These are phyloP conservation scores for Toxotes jaculatrix DNA, from an alignment of 2,113 vertebrate genomes.

Conservation along the genomic window DNA sequence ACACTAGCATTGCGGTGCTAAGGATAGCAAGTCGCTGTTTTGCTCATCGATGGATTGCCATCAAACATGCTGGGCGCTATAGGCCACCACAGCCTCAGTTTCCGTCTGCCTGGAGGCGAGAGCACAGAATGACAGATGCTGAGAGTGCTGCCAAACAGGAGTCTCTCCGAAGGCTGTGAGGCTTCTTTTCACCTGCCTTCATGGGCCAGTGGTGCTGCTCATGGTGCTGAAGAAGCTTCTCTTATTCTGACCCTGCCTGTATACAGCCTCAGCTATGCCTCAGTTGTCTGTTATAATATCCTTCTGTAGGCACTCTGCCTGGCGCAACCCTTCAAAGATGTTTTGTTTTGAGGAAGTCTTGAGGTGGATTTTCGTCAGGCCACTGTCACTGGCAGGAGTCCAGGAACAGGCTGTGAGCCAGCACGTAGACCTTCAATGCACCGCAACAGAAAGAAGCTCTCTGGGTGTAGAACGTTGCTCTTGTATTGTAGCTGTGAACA, in stretches of 20 bases:
- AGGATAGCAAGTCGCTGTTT: too few relatives aligned
- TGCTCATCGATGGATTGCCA: too few relatives aligned
- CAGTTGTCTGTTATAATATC: background rate
- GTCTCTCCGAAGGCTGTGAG: background rate
- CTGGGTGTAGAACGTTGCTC: background rate
- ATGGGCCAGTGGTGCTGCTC: conserved; percentile 42
- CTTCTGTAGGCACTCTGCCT: conserved; percentile 1
- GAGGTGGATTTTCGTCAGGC: conserved; percentile 31
- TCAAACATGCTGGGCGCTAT: too few relatives aligned
- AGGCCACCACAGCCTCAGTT: conserved; percentile 15
- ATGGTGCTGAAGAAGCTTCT: conserved; percentile 54
- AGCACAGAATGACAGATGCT: background rate
- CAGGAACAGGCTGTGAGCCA: conserved; percentile 22
- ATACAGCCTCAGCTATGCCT: background rate
- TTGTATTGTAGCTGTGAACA: conserved; percentile 15
- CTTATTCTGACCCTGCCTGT: background rate
- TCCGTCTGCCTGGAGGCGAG: background rate
- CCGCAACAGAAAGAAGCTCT: conserved; percentile 13
- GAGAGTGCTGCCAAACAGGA: conserved; percentile 1
- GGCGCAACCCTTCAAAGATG: conserved; percentile 17
- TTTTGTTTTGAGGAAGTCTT: conserved; percentile 24
- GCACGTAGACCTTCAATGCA: conserved; percentile 11
- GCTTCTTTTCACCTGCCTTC: conserved; percentile 5
- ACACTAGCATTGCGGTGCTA: too few relatives aligned
- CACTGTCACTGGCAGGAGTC: conserved; percentile 24